Evolutionary conservation across 2,797 vertebrate species (phyloP).

Genomic region (Podarcis lilfordi): DNA sequence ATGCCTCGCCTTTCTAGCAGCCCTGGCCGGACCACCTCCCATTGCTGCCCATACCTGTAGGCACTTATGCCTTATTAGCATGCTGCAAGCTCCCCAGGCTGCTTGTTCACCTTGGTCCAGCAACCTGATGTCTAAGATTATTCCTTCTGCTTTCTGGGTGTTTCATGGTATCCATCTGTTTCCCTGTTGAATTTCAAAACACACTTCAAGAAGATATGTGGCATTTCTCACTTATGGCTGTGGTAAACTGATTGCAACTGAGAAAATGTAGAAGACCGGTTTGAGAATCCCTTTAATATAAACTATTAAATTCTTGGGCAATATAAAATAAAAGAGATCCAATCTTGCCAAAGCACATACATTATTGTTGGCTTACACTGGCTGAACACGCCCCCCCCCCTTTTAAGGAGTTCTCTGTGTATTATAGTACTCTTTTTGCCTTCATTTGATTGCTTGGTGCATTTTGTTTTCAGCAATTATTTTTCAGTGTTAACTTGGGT

Average conservation of each 20-base stretch:
- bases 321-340: neutral
- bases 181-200: too few species aligned
- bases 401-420: too few species aligned
- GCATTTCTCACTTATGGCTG: neutral
- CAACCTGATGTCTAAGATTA: neutral
- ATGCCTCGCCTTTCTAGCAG: neutral
- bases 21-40: neutral
- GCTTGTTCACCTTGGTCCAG: neutral
- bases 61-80: neutral
- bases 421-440: neutral
- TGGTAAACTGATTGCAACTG: neutral
- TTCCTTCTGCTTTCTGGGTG: neutral
- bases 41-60: neutral
- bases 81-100: neutral
- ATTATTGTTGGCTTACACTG: too few species aligned
- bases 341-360: too few species aligned
- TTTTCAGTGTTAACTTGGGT: slow-evolving; percentile 49
- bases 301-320: neutral
- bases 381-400: too few species aligned
- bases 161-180: neutral
- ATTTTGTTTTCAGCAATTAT: slow-evolving; percentile 15
- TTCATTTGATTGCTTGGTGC: slow-evolving; percentile 16
- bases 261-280: neutral
- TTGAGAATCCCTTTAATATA: neutral
- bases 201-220: neutral